phyloP scores from a whole-genome alignment of 2,888 invertebrate genomes.

The Drosophila acutilabella region DNA sequence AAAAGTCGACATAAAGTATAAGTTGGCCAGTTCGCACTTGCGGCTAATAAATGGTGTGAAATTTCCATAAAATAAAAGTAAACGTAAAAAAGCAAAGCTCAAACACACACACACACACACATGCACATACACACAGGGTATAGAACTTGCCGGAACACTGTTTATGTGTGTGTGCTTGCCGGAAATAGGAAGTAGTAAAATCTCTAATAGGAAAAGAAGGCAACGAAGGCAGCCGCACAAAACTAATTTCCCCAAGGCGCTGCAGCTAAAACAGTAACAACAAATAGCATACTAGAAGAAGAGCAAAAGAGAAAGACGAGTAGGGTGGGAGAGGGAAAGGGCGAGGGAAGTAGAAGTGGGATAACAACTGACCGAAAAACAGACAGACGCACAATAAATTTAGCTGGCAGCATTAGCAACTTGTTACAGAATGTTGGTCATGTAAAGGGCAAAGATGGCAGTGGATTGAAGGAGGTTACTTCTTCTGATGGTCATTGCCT shows the following conservation, averaged over 20 bases:
- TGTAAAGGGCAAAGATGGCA: background rate
- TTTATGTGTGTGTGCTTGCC: slow-evolving; percentile 34
- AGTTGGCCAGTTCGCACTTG: slow-evolving; percentile 69
- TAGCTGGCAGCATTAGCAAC: slow-evolving; percentile 63
- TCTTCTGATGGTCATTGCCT: slow-evolving; percentile 29
- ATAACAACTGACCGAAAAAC: slow-evolving; percentile 41
- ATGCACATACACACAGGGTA: slow-evolving; percentile 12
- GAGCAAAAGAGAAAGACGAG: background rate
- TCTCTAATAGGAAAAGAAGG: slow-evolving; percentile 79
- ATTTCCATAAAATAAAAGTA: slow-evolving; percentile 79
- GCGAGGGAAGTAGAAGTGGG: background rate
- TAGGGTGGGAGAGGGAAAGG: slow-evolving; percentile 1
- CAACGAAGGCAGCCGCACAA: slow-evolving; percentile 66
- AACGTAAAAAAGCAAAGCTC: slow-evolving; percentile 61
- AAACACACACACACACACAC: slow-evolving; percentile 40
- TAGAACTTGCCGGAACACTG: slow-evolving; percentile 30
- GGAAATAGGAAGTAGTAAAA: slow-evolving; percentile 79
- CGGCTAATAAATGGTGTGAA: slow-evolving; percentile 79
- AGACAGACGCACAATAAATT: slow-evolving; percentile 60
- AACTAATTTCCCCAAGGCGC: slow-evolving; percentile 82
- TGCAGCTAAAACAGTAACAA: slow-evolving; percentile 61
- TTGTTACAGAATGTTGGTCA: slow-evolving; percentile 38
- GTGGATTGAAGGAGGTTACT: background rate
- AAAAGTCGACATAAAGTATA: slow-evolving; percentile 44
- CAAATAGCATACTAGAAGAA: slow-evolving; percentile 8